Conservation (phyloP, 1,140 invertebrate species). For the Drosophila repletoides region DNA sequence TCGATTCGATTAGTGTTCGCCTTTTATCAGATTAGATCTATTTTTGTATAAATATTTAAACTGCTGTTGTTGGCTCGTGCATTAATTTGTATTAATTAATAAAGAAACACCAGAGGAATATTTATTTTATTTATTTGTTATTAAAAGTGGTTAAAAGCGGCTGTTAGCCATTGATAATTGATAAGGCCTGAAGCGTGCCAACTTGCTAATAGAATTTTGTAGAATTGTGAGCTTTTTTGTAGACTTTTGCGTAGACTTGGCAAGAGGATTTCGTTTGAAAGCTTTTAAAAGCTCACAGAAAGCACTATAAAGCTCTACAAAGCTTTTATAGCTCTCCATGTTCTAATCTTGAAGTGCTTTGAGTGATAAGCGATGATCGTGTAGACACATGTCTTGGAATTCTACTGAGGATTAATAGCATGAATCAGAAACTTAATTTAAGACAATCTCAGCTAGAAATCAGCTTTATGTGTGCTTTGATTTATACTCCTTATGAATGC, state of each 20-base stretch:
- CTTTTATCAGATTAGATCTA: slow-evolving; percentile 10
- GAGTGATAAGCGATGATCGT: slow-evolving; percentile 8
- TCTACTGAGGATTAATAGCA: no score
- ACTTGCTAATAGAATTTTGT: slow-evolving; percentile 7
- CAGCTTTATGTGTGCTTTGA: no score
- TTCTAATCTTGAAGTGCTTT: not conserved
- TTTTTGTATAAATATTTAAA: slow-evolving; percentile 1
- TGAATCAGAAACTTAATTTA: no score
- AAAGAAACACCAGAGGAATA: not conserved
- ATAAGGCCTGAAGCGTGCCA: slow-evolving; percentile 18
- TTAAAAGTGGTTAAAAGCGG: not conserved
- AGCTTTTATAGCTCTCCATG: slow-evolving; percentile 10
- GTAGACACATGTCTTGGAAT: no score
- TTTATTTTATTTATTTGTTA: not conserved
- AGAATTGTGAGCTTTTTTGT: slow-evolving; percentile 28
- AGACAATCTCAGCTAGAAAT: no score
- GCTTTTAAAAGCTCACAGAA: not conserved
- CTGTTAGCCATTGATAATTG: no score
- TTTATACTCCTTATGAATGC: no score
- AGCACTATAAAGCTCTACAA: not conserved
- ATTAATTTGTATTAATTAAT: slow-evolving; percentile 14
- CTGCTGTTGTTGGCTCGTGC: not conserved
- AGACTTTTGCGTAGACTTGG: slow-evolving; percentile 6
- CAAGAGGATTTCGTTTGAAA: not conserved
- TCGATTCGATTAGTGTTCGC: slow-evolving; percentile 11